Conservation (phyloP, 92 coral and sea anemone species). For the Galaxea fascicularis region DNA sequence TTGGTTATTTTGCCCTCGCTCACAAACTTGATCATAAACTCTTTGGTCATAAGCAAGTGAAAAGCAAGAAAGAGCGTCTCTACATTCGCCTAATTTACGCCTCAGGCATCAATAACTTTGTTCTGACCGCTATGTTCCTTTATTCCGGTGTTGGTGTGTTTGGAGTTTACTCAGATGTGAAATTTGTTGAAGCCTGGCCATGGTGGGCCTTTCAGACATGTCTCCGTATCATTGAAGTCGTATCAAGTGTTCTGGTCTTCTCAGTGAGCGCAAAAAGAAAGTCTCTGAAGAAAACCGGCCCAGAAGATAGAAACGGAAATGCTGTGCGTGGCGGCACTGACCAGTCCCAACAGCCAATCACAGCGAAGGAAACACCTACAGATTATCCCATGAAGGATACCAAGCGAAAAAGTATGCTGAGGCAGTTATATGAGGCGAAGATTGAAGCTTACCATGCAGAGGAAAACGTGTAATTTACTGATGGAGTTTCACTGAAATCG, state of each 20-base stretch:
- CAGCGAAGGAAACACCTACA: not conserved
- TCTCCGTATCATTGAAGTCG: conserved; percentile 36
- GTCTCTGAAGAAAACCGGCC: conserved; percentile 11
- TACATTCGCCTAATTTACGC: conserved; percentile 58
- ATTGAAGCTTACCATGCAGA: conserved; percentile 3
- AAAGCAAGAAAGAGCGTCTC: conserved; percentile 14
- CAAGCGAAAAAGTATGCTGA: not conserved
- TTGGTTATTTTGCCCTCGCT: conserved; percentile 38
- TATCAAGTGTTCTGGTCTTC: conserved; percentile 40
- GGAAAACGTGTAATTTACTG: not conserved
- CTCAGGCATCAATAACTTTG: conserved; percentile 41
- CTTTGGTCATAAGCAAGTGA: conserved; percentile 35
- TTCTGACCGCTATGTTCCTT: conserved; percentile 23
- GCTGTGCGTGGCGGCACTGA: not conserved
- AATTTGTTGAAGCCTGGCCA: conserved; percentile 47
- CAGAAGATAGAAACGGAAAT: not conserved
- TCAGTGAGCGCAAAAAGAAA: conserved; percentile 56
- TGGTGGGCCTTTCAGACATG: conserved; percentile 54
- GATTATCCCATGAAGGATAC: not conserved
- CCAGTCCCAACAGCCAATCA: conserved; percentile 7
- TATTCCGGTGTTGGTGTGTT: conserved; percentile 45
- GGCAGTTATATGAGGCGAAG: conserved; percentile 13
- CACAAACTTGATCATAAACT: conserved; percentile 39
- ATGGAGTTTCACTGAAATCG: too few species aligned
- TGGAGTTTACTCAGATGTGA: conserved; percentile 46